These are phyloP conservation scores for Synergus laeviventris DNA, from an alignment of 2,888 invertebrate species.

Conservation along the genomic window DNA sequence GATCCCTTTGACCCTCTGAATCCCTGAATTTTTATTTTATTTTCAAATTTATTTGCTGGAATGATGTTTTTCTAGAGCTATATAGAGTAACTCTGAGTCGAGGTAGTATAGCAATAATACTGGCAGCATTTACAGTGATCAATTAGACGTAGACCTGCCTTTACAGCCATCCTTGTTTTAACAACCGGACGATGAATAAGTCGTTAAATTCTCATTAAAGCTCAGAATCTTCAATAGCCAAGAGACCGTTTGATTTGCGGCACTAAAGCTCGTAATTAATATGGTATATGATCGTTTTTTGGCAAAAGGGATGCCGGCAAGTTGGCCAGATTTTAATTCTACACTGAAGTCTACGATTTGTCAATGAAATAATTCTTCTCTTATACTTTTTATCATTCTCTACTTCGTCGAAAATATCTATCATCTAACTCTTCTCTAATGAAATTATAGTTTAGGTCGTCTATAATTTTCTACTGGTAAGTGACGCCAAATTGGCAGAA, in stretches of 20 bases:
- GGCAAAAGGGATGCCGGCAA: neutral
- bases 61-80: neutral
- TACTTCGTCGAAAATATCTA: neutral
- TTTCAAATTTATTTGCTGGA: constrained; percentile 33
- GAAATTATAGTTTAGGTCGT: neutral
- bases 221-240: constrained; percentile 46
- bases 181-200: constrained; percentile 55
- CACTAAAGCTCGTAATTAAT: constrained; percentile 53
- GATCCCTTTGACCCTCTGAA: neutral
- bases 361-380: neutral
- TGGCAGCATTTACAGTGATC: constrained; percentile 51
- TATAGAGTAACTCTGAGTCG: neutral
- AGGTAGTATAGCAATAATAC: constrained; percentile 26
- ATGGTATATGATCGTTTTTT: constrained; percentile 38
- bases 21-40: constrained; percentile 3
- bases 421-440: constrained; percentile 22
- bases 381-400: neutral
- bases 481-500: neutral
- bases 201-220: constrained; percentile 57
- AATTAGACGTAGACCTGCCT: constrained; percentile 49
- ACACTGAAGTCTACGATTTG: neutral
- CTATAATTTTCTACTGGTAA: neutral
- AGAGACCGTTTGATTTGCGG: constrained; percentile 50
- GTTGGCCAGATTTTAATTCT: neutral
- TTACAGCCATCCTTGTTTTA: constrained; percentile 53